A percentile compares a stretch with the other conserved stretches of the same genome.
phyloP scores from a whole-genome alignment of 2,113 vertebrate genomes.

The Tupaia tana region DNA sequence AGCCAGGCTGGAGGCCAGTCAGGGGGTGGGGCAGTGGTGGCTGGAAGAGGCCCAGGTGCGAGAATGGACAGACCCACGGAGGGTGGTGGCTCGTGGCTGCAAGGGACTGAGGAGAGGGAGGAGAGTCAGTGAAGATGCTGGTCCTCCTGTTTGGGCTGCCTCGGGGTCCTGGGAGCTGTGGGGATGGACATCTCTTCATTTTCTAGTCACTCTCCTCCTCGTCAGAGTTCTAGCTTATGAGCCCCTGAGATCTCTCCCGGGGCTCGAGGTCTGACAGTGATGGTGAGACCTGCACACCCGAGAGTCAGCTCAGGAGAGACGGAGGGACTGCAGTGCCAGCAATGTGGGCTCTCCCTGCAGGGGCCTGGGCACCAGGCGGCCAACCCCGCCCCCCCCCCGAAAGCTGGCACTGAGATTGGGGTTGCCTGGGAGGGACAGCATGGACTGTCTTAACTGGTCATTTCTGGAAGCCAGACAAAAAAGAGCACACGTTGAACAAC shows the following conservation, averaged over 20 bases:
- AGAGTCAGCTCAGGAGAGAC: accelerated
- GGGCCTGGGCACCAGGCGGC: accelerated
- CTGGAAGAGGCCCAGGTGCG: no score
- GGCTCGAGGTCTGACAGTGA: neutral
- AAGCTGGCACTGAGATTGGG: neutral
- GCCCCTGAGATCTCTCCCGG: neutral
- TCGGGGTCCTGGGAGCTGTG: no score
- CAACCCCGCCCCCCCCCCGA: neutral
- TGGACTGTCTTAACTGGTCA: neutral
- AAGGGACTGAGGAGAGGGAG: neutral
- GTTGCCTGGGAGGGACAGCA: neutral
- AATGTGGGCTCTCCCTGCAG: neutral
- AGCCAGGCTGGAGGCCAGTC: neutral
- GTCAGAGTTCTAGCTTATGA: neutral
- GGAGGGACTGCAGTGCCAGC: accelerated
- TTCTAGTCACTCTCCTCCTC: neutral
- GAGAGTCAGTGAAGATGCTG: accelerated
- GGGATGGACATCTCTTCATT: neutral
- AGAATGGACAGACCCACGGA: neutral
- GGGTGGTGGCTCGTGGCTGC: no score
- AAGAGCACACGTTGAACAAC: neutral
- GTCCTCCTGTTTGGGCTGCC: neutral
- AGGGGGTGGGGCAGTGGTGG: no score
- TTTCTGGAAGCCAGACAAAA: neutral
- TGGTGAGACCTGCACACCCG: no score